Base-by-base conservation (phyloP, 2,888 invertebrate genomes). In the Mallateleia sp. region DNA sequence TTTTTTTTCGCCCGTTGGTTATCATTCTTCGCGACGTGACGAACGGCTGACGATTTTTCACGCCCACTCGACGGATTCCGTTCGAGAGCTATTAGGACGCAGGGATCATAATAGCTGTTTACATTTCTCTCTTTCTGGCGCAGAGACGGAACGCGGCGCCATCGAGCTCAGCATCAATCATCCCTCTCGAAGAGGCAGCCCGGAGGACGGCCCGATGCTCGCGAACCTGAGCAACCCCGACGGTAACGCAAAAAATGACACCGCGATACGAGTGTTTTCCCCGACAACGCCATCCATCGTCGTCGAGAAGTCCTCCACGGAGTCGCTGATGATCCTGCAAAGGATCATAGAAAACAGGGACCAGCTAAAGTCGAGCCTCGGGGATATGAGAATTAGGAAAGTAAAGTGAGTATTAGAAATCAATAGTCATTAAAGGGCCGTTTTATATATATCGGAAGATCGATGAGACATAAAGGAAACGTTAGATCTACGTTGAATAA, bases 161-260 rank as follows among this genome's bases (percentile, higher is more conserved):
- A 81, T 77, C 71, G 91, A 90, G 85, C 88, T 62, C 84, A 86
- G 86, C 84, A 90, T 92, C 90, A 90, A 90, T 91, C 92, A 89
- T 88, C 87, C 84, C 15, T 81, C n/a, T 50, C 66, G 50, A 80
- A 64, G 25, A 52, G 22, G 24, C 56, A 66, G 38, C 24, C 62
- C 42, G 67, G 71, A 84, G 52, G 42, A 74, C 58, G 81, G 45
- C 58, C 34, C 80, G 62, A 38, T 72, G 38, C 20, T 28, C 45
- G 72, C 62, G 34, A 75, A 77, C 69, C 71, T 75, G 54, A 74
- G 56, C 79, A 38, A 74, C 78, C 38, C 64, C 71, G 66, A 78
- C 14, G 56, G 9, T 18, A 14, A 64, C 50, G 32, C 79, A 81
- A 80, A 84, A 71, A 89, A 85, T 72, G 64, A 47, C 22, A 85